A percentile compares a stretch with the other conserved stretches of the same genome.
Conservation (phyloP, 1,140 invertebrate species). For the Drosophila ogumai region DNA sequence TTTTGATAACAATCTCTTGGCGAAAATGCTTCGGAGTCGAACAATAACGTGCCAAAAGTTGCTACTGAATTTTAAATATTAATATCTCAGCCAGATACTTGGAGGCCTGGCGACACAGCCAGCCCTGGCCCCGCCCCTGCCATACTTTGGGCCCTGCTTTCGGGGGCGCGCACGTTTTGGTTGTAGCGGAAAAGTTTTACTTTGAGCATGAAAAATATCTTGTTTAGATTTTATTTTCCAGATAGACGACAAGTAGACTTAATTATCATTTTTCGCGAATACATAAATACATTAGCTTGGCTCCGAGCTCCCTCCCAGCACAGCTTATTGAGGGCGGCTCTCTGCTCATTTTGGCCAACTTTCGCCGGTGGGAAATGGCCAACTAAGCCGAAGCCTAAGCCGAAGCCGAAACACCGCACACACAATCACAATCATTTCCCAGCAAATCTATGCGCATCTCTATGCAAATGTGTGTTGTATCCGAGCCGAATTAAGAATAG, state of each 20-base stretch:
- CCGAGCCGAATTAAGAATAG: constrained; percentile 67
- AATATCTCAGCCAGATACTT: constrained; percentile 62
- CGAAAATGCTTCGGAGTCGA: constrained; percentile 62
- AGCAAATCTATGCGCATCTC: constrained; percentile 81
- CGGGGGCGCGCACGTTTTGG: constrained; percentile 76
- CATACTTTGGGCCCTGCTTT: constrained; percentile 32
- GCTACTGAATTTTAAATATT: constrained; percentile 84
- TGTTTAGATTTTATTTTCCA: constrained; percentile 84
- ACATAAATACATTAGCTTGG: constrained; percentile 65
- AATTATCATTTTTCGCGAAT: constrained; percentile 82
- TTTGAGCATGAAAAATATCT: constrained; percentile 83
- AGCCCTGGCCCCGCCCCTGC: constrained; percentile 9
- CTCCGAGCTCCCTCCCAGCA: constrained; percentile 30
- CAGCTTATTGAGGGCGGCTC: constrained; percentile 62
- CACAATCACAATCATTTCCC: constrained; percentile 80
- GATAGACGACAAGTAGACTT: constrained; percentile 83
- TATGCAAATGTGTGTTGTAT: constrained; percentile 74
- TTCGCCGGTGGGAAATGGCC: constrained; percentile 59
- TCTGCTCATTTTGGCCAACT: constrained; percentile 71
- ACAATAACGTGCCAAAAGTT: constrained; percentile 84
- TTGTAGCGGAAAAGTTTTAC: constrained; percentile 78
- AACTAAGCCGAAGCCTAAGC: constrained; percentile 18
- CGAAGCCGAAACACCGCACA: constrained; percentile 23
- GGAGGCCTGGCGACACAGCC: constrained; percentile 43
- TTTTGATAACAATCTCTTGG: constrained; percentile 76